Evolutionary conservation across 2,113 vertebrate genomes (phyloP).

Genomic region (Planiliza haematocheilus): DNA sequence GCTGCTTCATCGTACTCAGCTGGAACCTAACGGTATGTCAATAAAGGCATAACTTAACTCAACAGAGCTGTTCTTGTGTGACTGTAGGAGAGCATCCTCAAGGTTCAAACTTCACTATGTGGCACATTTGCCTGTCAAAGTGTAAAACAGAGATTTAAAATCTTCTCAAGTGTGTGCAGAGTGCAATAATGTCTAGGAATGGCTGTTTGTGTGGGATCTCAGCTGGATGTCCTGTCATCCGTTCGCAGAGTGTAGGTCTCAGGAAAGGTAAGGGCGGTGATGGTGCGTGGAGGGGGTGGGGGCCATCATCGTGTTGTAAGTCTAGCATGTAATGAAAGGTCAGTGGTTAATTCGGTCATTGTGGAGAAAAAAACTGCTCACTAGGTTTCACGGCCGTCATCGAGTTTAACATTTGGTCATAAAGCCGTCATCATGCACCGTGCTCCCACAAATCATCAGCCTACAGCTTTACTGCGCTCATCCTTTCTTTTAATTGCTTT

Average conservation of each 20-base stretch:
- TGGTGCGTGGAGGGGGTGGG: not conserved
- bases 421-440: constrained; percentile 68
- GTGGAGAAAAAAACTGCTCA: constrained; percentile 76
- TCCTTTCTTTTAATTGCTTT: constrained; percentile 1
- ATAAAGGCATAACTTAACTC: constrained; percentile 68
- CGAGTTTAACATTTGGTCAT: constrained; percentile 58
- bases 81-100: constrained; percentile 42
- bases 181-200: constrained; percentile 13
- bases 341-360: constrained; percentile 59
- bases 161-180: constrained; percentile 18
- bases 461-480: not conserved
- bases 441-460: not conserved
- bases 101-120: not conserved
- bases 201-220: constrained; percentile 48
- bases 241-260: constrained; percentile 87
- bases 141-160: not conserved
- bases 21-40: constrained; percentile 63
- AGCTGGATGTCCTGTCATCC: constrained; percentile 73
- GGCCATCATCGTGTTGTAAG: constrained; percentile 67
- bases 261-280: constrained; percentile 90
- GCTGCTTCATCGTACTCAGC: constrained; percentile 59
- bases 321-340: constrained; percentile 42
- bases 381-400: constrained; percentile 62
- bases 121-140: constrained; percentile 6
- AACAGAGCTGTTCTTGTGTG: constrained; percentile 58